These are phyloP conservation scores for Eumaeus atala DNA, from an alignment of 1,140 invertebrate species.

Conservation along the genomic window DNA sequence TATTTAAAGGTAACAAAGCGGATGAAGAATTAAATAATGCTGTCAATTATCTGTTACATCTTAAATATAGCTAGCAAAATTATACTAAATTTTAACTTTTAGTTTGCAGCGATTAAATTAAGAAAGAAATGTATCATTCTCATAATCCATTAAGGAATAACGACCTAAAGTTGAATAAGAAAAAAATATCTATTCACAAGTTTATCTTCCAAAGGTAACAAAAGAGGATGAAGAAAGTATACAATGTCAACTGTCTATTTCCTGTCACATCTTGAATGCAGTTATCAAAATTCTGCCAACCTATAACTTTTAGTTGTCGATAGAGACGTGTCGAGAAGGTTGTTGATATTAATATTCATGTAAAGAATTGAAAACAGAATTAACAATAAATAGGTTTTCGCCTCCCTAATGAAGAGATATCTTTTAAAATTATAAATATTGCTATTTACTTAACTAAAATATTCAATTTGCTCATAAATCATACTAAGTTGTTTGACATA, in stretches of 20 bases:
- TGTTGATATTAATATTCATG: background rate
- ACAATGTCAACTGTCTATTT: slow-evolving; percentile 3
- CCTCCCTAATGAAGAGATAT: background rate
- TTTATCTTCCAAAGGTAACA: no score
- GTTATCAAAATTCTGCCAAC: background rate
- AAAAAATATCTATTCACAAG: no score
- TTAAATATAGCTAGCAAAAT: no score
- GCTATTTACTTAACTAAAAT: background rate
- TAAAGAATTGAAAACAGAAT: background rate
- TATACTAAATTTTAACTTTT: no score
- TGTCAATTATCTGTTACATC: no score
- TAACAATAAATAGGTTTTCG: slow-evolving; percentile 2
- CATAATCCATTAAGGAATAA: no score
- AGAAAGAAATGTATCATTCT: no score
- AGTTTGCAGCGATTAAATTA: no score
- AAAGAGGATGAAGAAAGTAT: background rate
- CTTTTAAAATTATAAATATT: background rate
- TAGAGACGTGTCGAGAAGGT: slow-evolving; percentile 9
- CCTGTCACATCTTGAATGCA: background rate
- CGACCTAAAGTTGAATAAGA: no score
- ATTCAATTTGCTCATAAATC: background rate
- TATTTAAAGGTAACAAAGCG: no score
- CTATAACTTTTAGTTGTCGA: slow-evolving; percentile 13
- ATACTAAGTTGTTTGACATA: background rate
- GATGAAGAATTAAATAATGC: no score